phyloP scores from a whole-genome alignment of 2,113 vertebrate species.

The Leptobrachium leishanense region DNA sequence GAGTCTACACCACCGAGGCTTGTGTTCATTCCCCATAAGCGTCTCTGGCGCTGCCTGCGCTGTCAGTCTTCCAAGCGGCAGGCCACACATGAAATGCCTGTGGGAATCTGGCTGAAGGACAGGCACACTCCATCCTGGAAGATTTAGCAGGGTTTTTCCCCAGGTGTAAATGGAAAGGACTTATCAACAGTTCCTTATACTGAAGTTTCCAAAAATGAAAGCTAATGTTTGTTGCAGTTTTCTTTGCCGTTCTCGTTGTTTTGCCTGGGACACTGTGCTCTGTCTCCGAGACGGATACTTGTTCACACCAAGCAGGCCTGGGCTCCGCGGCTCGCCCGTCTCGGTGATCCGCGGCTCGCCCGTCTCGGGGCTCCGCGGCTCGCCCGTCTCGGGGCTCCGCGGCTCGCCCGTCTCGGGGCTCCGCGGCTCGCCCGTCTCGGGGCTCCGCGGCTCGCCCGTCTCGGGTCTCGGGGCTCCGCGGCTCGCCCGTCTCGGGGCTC shows the following conservation, averaged over 20 bases:
- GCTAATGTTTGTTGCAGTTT: not conserved
- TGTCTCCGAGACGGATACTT: too few relatives aligned
- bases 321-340: too few relatives aligned
- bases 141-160: conserved; percentile 34
- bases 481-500: too few relatives aligned
- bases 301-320: too few relatives aligned
- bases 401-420: too few relatives aligned
- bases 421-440: too few relatives aligned
- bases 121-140: conserved; percentile 44
- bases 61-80: conserved; percentile 34
- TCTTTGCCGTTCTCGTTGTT: not conserved
- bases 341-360: too few relatives aligned
- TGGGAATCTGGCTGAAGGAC: conserved; percentile 45
- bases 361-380: too few relatives aligned
- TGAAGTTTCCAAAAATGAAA: conserved; percentile 4
- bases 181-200: conserved; percentile 27
- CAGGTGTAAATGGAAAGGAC: conserved; percentile 23
- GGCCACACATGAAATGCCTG: conserved; percentile 43
- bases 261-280: not conserved
- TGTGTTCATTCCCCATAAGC: not conserved
- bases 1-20: not conserved
- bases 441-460: too few relatives aligned
- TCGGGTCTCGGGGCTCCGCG: too few relatives aligned
- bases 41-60: conserved; percentile 1
- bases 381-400: too few relatives aligned